Base-by-base conservation (phyloP, 2,888 invertebrate species). In the Heliconius erato region DNA sequence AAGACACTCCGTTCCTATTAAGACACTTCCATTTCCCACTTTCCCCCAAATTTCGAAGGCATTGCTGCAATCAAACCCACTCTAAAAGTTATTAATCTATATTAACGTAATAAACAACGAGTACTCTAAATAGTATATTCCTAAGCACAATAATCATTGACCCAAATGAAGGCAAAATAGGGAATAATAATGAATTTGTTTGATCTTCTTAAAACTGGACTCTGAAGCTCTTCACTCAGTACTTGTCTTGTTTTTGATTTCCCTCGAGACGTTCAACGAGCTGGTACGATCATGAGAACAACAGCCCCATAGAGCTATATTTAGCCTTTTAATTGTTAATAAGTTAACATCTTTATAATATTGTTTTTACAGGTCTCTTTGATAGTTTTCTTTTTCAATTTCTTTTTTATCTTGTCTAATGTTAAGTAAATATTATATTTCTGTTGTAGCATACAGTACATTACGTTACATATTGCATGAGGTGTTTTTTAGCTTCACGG, bases 181-280 rank as follows among this genome's bases (percentile, higher is more conserved):
- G n/a, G n/a, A 35, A 63, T 63, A 76, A 74, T n/a, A 59, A 23
- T 5, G 12, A 54, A 74, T 54, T 63, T 63, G 16, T 77, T 81
- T 32, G 76, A 77, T 83, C 80, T 35, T 35, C 35, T 35, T 35
- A 35, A 35, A 35, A 35, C 35, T 35, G 35, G 35, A 35, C 35
- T 35, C 35, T 35, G 35, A 35, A 35, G 71, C 74, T 79, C 81
- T 83, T 78, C 78, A 84, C 76, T 81, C 78, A 81, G 77, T 83
- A 79, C 82, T 83, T 83, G 81, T 79, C 81, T 84, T 78, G 77
- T 82, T 85, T 77, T 83, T 84, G 85, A 86, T 87, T 85, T 86
- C 86, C 85, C 87, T 82, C 35, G 85, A 84, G 87, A 85, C 80
- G 80, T 84, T 79, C 80, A 85, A 84, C 77, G 72, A 82, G 84